Conservation (phyloP, 2,113 vertebrate genomes). For the Uria aalge region DNA sequence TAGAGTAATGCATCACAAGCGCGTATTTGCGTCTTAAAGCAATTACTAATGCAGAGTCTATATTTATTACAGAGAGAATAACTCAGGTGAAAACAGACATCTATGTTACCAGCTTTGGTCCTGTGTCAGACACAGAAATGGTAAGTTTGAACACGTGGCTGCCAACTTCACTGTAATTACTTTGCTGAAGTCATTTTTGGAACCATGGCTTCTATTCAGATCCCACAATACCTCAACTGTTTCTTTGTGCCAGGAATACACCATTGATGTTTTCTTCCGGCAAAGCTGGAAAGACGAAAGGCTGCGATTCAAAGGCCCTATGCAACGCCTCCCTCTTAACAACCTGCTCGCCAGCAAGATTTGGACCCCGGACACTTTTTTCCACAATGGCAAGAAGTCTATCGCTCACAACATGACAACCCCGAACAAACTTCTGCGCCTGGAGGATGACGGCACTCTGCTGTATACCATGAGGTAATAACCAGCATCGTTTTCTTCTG, state of each 20-base stretch:
- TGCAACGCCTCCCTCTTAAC: constrained; percentile 92
- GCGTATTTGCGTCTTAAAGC: not conserved
- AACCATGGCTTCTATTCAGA: not conserved
- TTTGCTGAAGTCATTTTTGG: not conserved
- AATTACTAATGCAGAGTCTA: not conserved
- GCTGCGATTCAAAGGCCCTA: constrained; percentile 92
- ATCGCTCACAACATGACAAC: constrained; percentile 99
- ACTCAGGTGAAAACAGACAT: constrained; percentile 97
- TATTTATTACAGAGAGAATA: constrained; percentile 87
- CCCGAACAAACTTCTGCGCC: constrained; percentile 93
- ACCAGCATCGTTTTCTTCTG: not conserved
- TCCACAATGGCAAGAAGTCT: constrained; percentile 97
- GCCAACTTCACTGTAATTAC: not conserved
- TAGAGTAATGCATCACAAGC: not conserved
- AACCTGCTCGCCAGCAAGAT: constrained; percentile 96
- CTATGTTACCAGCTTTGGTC: constrained; percentile 97
- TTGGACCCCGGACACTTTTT: constrained; percentile 98
- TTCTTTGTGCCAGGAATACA: constrained; percentile 86
- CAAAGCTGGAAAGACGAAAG: constrained; percentile 98
- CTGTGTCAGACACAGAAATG: constrained; percentile 97
- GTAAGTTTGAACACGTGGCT: constrained; percentile 64
- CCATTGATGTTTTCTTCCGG: constrained; percentile 97
- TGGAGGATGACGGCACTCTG: constrained; percentile 92
- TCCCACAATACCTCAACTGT: not conserved
- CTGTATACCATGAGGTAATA: constrained; percentile 97